Evolutionary conservation across 2,888 invertebrate species (phyloP), one percentile per base, ranked within the genome.

Genomic region (Argynnis bischoffii): DNA sequence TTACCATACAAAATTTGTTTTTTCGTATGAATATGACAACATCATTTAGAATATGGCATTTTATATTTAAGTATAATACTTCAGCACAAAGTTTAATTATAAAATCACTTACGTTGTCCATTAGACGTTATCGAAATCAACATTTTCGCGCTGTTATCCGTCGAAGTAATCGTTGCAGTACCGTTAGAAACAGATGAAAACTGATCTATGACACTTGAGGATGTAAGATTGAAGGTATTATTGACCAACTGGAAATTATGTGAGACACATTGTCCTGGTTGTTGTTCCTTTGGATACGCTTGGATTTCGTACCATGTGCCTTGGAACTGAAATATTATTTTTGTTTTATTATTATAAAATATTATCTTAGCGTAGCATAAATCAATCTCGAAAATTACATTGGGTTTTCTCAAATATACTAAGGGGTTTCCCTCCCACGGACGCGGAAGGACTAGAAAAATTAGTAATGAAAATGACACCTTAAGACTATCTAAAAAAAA

Each of bases 201-300:
- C 64, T 87, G 86, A 26, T 87, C 80, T 0, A 63, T 69, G 0
- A 90, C 77, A 41, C 78, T 80, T 0, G 77, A 77, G 0, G 86
- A 85, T 3, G 71, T 69, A 5, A 89, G 64, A 67, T 74, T 77
- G n/a, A 87, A 71, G 0, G 31, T 55, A 50, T 77, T 76, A 46
- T 54, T 75, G 3, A 75, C 69, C 6, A 64, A 18, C 0, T 76
- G 71, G 72, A 81, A 86, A 3, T 74, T 69, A 63, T 88, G 87
- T 48, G 70, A 77, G n/a, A 86, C 73, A 63, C 91, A 90, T 3
- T 84, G 80, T 5, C 90, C 88, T 0, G 80, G 67, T 63, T 83
- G 81, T 18, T 81, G 74, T 1, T 76, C 76, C 66, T 83, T 84
- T 0, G 76, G 77, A 26, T 79, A 79, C 0, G 78, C 74, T 55